Base-by-base conservation (phyloP, 2,888 invertebrate species). In the Epirrhoe alternata region DNA sequence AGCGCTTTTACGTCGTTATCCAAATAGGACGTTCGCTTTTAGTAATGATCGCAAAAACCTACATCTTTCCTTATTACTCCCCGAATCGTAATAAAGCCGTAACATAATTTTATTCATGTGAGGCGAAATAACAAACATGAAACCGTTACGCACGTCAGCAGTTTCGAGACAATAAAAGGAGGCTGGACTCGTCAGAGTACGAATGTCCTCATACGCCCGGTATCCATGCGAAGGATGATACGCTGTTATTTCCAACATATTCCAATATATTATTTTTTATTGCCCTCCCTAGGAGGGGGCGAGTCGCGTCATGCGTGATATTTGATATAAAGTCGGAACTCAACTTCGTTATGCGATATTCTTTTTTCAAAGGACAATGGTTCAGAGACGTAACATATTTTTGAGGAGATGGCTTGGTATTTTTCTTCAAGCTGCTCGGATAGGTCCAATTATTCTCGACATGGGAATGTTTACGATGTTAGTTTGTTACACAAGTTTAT, bases 221-320 rank as follows among this genome's bases (percentile, higher is more conserved):
- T 85, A 87, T 87, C 89, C 87, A 85, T 79, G 87, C 83, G 79
- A 86, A 89, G 88, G 89, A 92, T 93, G 91, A 92, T 93, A 92
- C 93, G 87, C 88, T 90, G 93, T 93, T 93, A 93, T 93, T 92
- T 91, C 91, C 92, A 94, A 92, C 93, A 93, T 93, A 94, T 93
- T 94, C 93, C 94, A 93, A 94, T 94, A 94, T 94, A 93, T 94
- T 94, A 94, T 94, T 93, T 94, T 94, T 94, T 94, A 94, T 94
- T 92, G 91, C 92, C 89, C 85, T 82, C 89, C 86, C 69, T 61
- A 73, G 81, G 82, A 75, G 78, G 86, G 86, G 84, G 84, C 82
- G 80, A 77, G 83, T 82, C 82, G 88, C 88, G 90, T 90, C 92
- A 92, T 92, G 92, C 93, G 90, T 93, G 93, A 92, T 93, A 93